Evolutionary conservation across 2,888 invertebrate species (phyloP).

Genomic region (Microplitis manilae): DNA sequence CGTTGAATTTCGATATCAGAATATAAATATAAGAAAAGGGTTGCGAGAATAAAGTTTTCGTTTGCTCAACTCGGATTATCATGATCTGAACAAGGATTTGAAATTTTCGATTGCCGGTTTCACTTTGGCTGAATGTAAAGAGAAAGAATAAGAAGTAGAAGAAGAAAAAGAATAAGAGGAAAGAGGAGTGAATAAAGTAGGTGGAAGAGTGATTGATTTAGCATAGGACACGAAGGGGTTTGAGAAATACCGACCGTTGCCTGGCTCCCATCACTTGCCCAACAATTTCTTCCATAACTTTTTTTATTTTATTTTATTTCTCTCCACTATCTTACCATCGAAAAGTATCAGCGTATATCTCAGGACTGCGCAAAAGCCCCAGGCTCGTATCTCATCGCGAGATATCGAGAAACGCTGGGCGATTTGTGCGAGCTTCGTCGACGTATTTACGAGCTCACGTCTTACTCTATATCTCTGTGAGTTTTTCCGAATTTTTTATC

Average conservation of each 20-base stretch:
- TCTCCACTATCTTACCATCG: constrained; percentile 42
- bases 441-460: constrained; percentile 63
- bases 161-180: background rate
- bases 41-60: constrained; percentile 33
- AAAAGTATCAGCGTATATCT: constrained; percentile 30
- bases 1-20: constrained; percentile 13
- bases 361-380: constrained; percentile 37
- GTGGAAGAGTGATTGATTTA: constrained; percentile 70
- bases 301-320: constrained; percentile 33
- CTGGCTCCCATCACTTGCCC: constrained; percentile 50
- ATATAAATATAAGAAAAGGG: constrained; percentile 20
- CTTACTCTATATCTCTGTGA: constrained; percentile 51
- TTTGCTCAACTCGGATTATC: constrained; percentile 53
- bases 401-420: constrained; percentile 56
- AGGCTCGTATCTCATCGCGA: constrained; percentile 54
- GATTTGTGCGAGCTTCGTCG: constrained; percentile 63
- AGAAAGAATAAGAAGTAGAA: background rate
- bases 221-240: constrained; percentile 72
- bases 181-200: constrained; percentile 43
- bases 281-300: constrained; percentile 45
- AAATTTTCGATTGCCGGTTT: constrained; percentile 51
- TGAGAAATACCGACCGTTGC: constrained; percentile 70
- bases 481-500: constrained; percentile 28
- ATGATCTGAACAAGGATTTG: constrained; percentile 57
- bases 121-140: constrained; percentile 16